Base-by-base conservation (phyloP, 1,140 invertebrate species). In the Chionoecetes opilio region DNA sequence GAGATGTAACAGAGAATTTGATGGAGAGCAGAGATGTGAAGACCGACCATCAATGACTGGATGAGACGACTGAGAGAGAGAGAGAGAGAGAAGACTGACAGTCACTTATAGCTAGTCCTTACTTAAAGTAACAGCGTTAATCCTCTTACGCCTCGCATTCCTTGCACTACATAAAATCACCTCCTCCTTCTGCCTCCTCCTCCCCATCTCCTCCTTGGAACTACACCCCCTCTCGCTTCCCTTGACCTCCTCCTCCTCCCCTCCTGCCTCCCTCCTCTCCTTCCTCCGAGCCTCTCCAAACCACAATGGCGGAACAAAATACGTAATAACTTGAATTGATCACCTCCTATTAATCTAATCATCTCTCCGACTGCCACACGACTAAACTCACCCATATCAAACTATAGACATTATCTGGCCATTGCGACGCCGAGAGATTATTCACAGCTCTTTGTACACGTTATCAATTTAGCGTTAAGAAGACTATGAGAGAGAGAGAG, bases 271-370 rank as follows among this genome's bases (percentile, higher is more conserved):
- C n/a, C 26, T 0, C 14, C 0, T 14, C 82, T 2, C n/a, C 17
- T 31, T 26, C 38, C 3, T 1, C 82, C 32, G 17, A 38, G 29
- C 29, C 82, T 34, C 82, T 9, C 38, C 14, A 5, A 31, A 41
- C 84, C 82, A 75, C 86, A 37, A 75, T 89, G 93, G n/a, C 75
- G 88, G 75, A 82, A 82, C 94, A 95, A 95, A 95, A 95, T 95
- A 90, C 90, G 89, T 95, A 95, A 95, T 95, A 95, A 95, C 94
- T 95, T 95, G 94, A 95, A 95, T 95, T 95, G 90, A 95, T 95
- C 94, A 95, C 94, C 94, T 91, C 89, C 82, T 92, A 95, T 95
- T 95, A 95, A 95, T 95, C 89, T 95, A 95, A 95, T 95, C 94
- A 95, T 91, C 94, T 95, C 94, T 85, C 94, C 29, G 94, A 95